phyloP scores from a whole-genome alignment of 2,888 invertebrate genomes.

The Athrips mouffetella region DNA sequence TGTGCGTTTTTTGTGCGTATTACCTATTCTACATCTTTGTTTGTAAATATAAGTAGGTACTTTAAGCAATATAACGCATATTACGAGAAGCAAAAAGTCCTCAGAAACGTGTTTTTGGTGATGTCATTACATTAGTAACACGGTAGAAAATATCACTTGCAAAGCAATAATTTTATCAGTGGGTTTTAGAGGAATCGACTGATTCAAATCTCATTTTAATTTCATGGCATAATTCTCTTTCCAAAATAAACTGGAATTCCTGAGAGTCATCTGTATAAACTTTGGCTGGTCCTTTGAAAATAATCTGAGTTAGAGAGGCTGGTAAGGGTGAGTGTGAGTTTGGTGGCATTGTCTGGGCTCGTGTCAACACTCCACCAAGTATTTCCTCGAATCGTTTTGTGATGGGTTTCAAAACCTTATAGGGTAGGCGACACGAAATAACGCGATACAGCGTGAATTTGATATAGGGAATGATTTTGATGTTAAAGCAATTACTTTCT shows the following conservation, averaged over 20 bases:
- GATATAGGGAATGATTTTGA: too few species aligned
- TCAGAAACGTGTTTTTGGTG: too few species aligned
- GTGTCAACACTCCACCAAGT: conserved; percentile 61
- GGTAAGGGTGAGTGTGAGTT: conserved; percentile 47
- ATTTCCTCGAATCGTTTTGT: conserved; percentile 66
- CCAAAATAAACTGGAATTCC: conserved; percentile 10
- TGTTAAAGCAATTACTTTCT: too few species aligned
- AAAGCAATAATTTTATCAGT: not conserved
- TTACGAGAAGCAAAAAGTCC: too few species aligned
- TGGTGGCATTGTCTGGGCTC: conserved; percentile 61
- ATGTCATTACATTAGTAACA: too few species aligned
- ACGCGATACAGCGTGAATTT: conserved; percentile 13
- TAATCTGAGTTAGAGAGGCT: conserved; percentile 56
- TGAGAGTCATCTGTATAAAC: conserved; percentile 63
- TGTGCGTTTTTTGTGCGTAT: conserved; percentile 4
- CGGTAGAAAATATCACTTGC: too few species aligned
- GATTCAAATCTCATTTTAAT: conserved; percentile 1
- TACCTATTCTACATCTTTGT: not conserved
- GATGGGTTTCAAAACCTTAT: conserved; percentile 65
- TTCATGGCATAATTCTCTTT: conserved; percentile 8
- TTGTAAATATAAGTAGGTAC: too few species aligned
- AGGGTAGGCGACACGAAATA: conserved; percentile 40
- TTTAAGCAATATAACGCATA: too few species aligned
- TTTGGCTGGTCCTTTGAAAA: conserved; percentile 50
- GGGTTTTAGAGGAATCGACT: not conserved